Evolutionary conservation across 2,888 invertebrate genomes (phyloP).

Genomic region (Amblyteles armatorius): DNA sequence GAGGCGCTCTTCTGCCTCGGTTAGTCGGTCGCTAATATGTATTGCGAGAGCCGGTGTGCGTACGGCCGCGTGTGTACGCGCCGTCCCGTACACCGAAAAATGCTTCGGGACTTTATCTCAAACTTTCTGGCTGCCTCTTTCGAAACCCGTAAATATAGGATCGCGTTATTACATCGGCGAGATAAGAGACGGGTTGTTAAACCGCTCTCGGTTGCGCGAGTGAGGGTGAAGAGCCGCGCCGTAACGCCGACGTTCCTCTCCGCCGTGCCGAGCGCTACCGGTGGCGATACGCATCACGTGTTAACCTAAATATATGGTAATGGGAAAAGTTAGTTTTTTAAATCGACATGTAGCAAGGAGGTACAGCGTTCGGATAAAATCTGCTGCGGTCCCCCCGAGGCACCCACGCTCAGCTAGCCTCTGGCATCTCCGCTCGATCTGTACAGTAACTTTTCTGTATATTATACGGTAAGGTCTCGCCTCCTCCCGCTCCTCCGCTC

Average conservation of each 20-base stretch:
- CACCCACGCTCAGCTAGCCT: slow-evolving; percentile 60
- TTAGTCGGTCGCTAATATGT: slow-evolving; percentile 32
- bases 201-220: slow-evolving; percentile 46
- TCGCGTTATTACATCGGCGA: slow-evolving; percentile 66
- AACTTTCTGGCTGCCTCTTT: slow-evolving; percentile 47
- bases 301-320: slow-evolving; percentile 71
- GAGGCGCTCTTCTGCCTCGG: slow-evolving; percentile 38
- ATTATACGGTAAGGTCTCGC: slow-evolving; percentile 40
- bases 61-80: neutral
- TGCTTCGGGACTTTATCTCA: slow-evolving; percentile 42
- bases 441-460: slow-evolving; percentile 35
- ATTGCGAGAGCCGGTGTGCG: neutral
- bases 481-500: neutral
- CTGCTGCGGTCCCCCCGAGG: slow-evolving; percentile 61
- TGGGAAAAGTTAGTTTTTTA: slow-evolving; percentile 69
- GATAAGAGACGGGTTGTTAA: slow-evolving; percentile 66
- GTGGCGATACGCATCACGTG: slow-evolving; percentile 68
- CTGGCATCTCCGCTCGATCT: slow-evolving; percentile 20
- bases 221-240: slow-evolving; percentile 29
- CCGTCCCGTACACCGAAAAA: slow-evolving; percentile 6
- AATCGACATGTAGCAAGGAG: slow-evolving; percentile 68
- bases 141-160: slow-evolving; percentile 62
- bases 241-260: slow-evolving; percentile 3
- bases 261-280: slow-evolving; percentile 41
- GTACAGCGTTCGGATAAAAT: slow-evolving; percentile 66